These are phyloP conservation scores for Callionymus lyra DNA, from an alignment of 2,113 vertebrate genomes.

Conservation along the genomic window DNA sequence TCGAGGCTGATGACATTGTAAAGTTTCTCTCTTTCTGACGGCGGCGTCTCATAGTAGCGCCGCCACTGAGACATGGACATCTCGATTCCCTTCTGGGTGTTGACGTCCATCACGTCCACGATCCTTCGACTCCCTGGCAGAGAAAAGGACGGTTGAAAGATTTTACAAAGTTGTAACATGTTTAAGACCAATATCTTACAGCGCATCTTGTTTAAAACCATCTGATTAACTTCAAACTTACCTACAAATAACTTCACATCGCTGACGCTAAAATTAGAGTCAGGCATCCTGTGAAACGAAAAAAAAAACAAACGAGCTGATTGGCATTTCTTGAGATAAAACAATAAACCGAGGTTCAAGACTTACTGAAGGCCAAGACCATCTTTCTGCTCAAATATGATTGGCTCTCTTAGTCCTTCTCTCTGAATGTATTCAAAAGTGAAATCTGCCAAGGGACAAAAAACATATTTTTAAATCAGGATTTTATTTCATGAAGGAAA, in stretches of 20 bases:
- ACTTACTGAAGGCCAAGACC: slow-evolving; percentile 92
- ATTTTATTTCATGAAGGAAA: neutral
- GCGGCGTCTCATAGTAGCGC: slow-evolving; percentile 90
- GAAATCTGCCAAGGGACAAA: slow-evolving; percentile 76
- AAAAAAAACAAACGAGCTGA: slow-evolving; percentile 9
- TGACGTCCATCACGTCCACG: slow-evolving; percentile 97
- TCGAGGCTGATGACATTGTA: slow-evolving; percentile 98
- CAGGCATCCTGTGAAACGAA: slow-evolving; percentile 99
- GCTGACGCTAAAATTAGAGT: slow-evolving; percentile 90
- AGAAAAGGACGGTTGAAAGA: neutral
- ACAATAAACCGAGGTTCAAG: neutral
- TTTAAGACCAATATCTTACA: no score
- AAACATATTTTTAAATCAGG: no score
- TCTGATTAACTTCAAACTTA: no score
- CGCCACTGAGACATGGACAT: slow-evolving; percentile 99
- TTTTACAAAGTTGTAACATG: no score
- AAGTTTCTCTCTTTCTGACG: slow-evolving; percentile 87
- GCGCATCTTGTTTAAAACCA: no score
- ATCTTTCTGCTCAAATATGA: slow-evolving; percentile 85
- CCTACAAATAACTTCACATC: slow-evolving; percentile 96
- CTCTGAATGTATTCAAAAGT: slow-evolving; percentile 93
- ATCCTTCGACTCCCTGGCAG: slow-evolving; percentile 84
- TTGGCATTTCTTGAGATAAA: neutral
- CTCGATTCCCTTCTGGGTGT: slow-evolving; percentile 94
- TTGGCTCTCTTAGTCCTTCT: slow-evolving; percentile 86